Evolutionary conservation across 2,888 invertebrate species (phyloP).

Genomic region (Eupithecia subumbrata): DNA sequence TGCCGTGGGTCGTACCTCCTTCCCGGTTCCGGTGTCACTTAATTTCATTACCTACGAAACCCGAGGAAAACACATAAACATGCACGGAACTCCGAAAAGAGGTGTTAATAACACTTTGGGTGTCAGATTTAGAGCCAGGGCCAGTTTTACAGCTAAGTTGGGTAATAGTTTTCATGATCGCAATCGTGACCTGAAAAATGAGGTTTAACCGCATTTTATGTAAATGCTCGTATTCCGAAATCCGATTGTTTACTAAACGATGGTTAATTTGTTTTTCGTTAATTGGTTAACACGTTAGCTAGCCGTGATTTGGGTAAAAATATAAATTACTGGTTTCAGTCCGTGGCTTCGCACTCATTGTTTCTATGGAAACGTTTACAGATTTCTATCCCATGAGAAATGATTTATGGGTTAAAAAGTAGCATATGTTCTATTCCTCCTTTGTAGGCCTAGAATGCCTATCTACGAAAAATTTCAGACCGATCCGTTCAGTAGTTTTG

Average conservation of each 20-base stretch:
- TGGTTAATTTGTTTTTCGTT: neutral
- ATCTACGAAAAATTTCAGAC: too few relatives aligned
- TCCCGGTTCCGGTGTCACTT: conserved; percentile 10
- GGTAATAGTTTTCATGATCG: neutral
- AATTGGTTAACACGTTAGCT: neutral
- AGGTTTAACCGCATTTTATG: neutral
- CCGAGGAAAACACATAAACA: conserved; percentile 34
- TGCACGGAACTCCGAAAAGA: conserved; percentile 29
- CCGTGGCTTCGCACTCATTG: too few relatives aligned
- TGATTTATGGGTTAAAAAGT: too few relatives aligned
- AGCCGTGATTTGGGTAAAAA: neutral
- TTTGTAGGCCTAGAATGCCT: too few relatives aligned
- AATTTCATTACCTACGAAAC: conserved; percentile 30
- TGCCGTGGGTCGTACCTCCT: neutral
- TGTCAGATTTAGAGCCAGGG: conserved; percentile 26
- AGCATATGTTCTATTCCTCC: too few relatives aligned
- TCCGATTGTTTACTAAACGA: neutral
- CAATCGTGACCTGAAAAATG: conserved; percentile 8
- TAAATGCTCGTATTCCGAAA: neutral
- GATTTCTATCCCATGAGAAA: too few relatives aligned
- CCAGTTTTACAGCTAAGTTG: conserved; percentile 10
- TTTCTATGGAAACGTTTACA: too few relatives aligned
- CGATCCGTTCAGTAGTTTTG: too few relatives aligned
- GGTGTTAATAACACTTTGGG: conserved; percentile 33
- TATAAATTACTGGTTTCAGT: neutral